Conservation (phyloP, 2,888 invertebrate species). For the Agrotis ipsilon region DNA sequence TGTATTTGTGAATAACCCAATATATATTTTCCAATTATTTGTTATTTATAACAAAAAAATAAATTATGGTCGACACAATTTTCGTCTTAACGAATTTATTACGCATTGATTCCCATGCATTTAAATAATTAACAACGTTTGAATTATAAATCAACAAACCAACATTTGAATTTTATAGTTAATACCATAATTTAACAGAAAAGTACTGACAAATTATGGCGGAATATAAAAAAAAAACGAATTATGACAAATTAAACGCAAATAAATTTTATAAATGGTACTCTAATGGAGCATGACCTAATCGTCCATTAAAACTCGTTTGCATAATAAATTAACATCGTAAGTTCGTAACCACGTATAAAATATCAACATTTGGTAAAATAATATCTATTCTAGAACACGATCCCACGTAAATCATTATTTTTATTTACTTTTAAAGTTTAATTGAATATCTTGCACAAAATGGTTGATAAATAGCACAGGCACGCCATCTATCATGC, state of each 20-base stretch:
- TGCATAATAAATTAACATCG: conserved; percentile 40
- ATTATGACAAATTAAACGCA: conserved; percentile 19
- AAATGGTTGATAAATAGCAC: conserved; percentile 18
- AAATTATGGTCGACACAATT: neutral
- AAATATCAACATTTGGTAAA: conserved; percentile 16
- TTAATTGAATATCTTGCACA: conserved; percentile 27
- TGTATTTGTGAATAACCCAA: no score
- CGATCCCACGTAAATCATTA: conserved; percentile 12
- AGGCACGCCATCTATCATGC: conserved; percentile 36
- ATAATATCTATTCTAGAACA: conserved; percentile 16
- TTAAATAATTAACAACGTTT: conserved; percentile 11
- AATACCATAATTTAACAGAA: conserved; percentile 2
- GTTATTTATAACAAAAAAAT: neutral
- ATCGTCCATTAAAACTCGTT: conserved; percentile 43
- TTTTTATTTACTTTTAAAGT: conserved; percentile 11
- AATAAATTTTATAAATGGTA: conserved; percentile 42
- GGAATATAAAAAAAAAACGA: conserved; percentile 8
- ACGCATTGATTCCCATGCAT: conserved; percentile 18
- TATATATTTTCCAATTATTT: no score
- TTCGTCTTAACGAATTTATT: neutral
- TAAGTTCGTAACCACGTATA: conserved; percentile 13
- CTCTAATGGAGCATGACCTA: conserved; percentile 43
- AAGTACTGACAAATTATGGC: conserved; percentile 18
- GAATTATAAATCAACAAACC: conserved; percentile 22
- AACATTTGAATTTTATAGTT: conserved; percentile 5